Evolutionary conservation across 2,113 vertebrate species (phyloP).

Genomic region (Thamnaconus septentrionalis): DNA sequence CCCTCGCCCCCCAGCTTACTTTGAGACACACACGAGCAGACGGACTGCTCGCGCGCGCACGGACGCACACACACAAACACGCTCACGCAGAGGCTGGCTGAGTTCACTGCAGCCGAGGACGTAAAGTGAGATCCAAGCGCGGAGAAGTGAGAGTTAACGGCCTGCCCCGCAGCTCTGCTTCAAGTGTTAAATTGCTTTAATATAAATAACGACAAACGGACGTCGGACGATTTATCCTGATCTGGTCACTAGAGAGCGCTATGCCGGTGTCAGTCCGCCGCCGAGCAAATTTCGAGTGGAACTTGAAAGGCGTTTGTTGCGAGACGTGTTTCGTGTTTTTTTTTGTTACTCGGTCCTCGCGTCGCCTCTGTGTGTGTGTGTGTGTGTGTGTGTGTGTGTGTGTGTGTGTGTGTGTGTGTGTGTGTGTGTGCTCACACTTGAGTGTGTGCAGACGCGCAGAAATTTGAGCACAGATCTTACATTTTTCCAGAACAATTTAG

Average conservation of each 20-base stretch:
- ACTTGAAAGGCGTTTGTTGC: neutral
- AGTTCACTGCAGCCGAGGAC: constrained; percentile 43
- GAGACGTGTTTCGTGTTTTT: constrained; percentile 20
- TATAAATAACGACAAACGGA: neutral
- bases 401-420: no score
- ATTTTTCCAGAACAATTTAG: no score
- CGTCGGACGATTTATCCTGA: neutral
- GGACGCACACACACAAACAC: constrained; percentile 26
- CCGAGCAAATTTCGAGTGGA: neutral
- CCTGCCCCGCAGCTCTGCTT: constrained; percentile 12
- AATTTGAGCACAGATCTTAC: no score
- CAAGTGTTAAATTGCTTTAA: constrained; percentile 20
- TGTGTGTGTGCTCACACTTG: neutral
- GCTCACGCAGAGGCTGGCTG: constrained; percentile 26
- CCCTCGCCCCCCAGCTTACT: constrained; percentile 29
- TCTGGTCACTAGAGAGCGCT: constrained; percentile 67
- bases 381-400: no score
- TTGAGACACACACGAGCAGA: constrained; percentile 42
- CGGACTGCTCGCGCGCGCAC: constrained; percentile 24
- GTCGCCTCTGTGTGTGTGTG: neutral
- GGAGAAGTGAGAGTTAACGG: constrained; percentile 32
- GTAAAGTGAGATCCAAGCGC: constrained; percentile 54
- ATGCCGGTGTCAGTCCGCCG: constrained; percentile 2
- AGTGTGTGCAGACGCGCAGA: neutral
- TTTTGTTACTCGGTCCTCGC: no score